Base-by-base conservation (phyloP, 2,888 invertebrate species). In the Chymomyza amoena region DNA sequence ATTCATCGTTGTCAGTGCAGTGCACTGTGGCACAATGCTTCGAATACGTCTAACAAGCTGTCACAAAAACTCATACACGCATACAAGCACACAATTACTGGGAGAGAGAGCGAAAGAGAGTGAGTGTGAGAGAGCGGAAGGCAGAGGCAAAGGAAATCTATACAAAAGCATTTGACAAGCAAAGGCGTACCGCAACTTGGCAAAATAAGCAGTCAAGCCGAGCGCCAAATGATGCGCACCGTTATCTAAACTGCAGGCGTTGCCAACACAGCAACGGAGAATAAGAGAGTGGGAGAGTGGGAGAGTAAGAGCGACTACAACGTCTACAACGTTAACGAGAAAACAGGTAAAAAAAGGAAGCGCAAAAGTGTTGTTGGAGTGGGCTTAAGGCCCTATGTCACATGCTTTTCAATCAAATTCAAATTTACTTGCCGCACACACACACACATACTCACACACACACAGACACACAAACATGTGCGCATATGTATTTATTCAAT, bases 391-490 rank as follows among this genome's bases (percentile, higher is more conserved):
- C 4, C 39, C 25, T 57, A 28, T 88, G 83, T 84, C 83, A 79
- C 84, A 80, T 77, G 84, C 87, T 86, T 88, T 87, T 87, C 86
- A 87, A 85, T 87, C 89, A 87, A 87, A 87, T 89, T 89, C 89
- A 84, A 87, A 87, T 87, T 89, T 89, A 87, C 89, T 78, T 78
- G 72, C 73, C 76, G 68, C 54, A 73, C 68, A 74, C 73, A 70
- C 68, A 68, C 57, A 66, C 63, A 60, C 50, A 32, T 68, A 72
- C 74, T 76, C 50, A 62, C 62, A 25, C 28, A 64, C 63, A 68
- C 56, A 59, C 64, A 69, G 20, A 32, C 56, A 62, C 50, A 45
- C 15, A 56, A 5, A 68, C 63, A 75, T 52, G 72, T 16, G 66
- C 13, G 54, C 50, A 59, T 20, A 69, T 51, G 56, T 61, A 57